Conservation (phyloP, 2,113 vertebrate species). For the Ramphastos sulfuratus region DNA sequence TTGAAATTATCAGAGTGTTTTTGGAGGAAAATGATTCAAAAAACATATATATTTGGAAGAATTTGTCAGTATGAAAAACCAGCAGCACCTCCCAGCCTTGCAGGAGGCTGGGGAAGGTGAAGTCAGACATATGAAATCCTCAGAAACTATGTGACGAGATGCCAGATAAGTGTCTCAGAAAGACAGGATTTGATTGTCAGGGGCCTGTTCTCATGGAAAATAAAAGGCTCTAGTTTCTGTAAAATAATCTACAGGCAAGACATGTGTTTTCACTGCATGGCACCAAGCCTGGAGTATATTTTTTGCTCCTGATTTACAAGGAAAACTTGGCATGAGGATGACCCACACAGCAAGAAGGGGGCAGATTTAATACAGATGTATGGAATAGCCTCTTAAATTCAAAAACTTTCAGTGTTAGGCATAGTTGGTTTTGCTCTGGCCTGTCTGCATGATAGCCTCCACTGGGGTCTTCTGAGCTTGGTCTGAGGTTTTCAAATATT, state of each 20-base stretch:
- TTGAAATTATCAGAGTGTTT: background rate
- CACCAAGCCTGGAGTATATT: conserved; percentile 59
- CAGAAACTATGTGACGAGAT: conserved; percentile 17
- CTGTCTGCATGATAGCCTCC: background rate
- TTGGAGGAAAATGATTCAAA: background rate
- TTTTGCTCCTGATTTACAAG: conserved; percentile 66
- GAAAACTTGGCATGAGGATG: conserved; percentile 48
- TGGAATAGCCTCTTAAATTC: background rate
- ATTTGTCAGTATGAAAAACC: background rate
- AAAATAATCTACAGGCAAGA: conserved; percentile 60
- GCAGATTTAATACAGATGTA: conserved; percentile 59
- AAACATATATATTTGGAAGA: background rate
- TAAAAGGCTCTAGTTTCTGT: conserved; percentile 59
- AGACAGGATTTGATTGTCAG: conserved; percentile 53
- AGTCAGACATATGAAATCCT: conserved; percentile 9
- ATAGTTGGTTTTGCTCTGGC: background rate
- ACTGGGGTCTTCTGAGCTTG: background rate
- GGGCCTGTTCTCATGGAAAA: conserved; percentile 53
- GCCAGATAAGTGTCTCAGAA: conserved; percentile 34
- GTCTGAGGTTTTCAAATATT: background rate
- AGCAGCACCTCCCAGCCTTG: background rate
- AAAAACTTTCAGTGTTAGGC: background rate
- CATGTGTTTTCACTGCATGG: conserved; percentile 66
- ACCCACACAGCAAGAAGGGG: conserved; percentile 51
- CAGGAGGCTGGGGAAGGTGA: conserved; percentile 3